A percentile compares a stretch with the other conserved stretches of the same genome.
Conservation (phyloP, 2,797 vertebrate species). For the Sylvilagus floridanus region DNA sequence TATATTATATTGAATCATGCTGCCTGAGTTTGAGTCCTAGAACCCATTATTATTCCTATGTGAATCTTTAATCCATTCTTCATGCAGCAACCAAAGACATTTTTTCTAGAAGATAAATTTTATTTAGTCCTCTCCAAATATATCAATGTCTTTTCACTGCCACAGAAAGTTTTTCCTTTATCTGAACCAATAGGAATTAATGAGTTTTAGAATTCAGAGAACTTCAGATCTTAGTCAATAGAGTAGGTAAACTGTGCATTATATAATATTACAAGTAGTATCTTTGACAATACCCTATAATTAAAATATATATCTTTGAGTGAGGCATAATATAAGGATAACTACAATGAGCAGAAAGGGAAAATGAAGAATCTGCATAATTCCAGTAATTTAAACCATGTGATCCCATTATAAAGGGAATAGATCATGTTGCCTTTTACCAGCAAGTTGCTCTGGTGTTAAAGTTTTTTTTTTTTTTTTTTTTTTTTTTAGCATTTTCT, state of each 20-base stretch:
- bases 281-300: no score
- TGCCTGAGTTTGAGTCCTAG: not conserved
- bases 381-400: not conserved
- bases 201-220: not conserved
- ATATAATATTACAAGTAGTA: not conserved
- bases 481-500: not conserved
- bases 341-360: not conserved
- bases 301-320: not conserved
- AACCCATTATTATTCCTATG: not conserved
- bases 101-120: not conserved
- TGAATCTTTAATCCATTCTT: not conserved
- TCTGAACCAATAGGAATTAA: not conserved
- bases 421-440: not conserved
- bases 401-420: not conserved
- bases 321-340: not conserved
- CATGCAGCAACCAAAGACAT: accelerated
- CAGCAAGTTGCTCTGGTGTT: not conserved
- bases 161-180: accelerated
- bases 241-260: not conserved
- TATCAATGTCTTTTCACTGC: not conserved
- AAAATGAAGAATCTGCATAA: not conserved
- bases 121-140: not conserved
- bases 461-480: not conserved
- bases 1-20: not conserved
- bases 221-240: not conserved